Conservation (phyloP, 2,113 vertebrate species). For the Mustela lutreola region DNA sequence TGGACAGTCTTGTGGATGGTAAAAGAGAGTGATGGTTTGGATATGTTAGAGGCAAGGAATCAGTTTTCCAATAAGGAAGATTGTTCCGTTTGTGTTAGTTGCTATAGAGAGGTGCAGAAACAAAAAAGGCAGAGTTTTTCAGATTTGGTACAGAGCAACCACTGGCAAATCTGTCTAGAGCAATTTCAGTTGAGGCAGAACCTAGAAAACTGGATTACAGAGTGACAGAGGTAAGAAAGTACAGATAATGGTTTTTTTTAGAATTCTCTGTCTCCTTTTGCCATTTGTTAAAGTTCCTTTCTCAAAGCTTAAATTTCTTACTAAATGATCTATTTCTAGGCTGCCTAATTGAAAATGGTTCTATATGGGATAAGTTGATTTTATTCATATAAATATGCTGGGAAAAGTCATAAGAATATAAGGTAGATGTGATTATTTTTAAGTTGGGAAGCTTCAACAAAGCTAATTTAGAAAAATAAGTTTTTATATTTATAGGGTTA, state of each 20-base stretch:
- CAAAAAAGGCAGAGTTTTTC: not conserved
- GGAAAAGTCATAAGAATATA: not conserved
- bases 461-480: not conserved
- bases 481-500: slow-evolving; percentile 39
- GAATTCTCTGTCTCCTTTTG: slow-evolving; percentile 34
- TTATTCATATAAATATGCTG: slow-evolving; percentile 20
- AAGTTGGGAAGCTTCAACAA: not conserved
- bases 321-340: not conserved
- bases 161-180: not conserved
- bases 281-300: not conserved
- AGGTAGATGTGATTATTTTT: slow-evolving; percentile 28
- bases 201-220: not conserved
- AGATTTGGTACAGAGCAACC: not conserved
- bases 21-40: not conserved
- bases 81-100: slow-evolving; percentile 21
- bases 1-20: not conserved
- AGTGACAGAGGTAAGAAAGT: not conserved
- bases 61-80: not conserved
- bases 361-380: slow-evolving; percentile 27
- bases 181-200: not conserved
- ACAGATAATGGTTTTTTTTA: slow-evolving; percentile 36
- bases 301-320: slow-evolving; percentile 16
- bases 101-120: not conserved
- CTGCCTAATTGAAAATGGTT: not conserved
- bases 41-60: not conserved